A percentile compares a stretch with the other conserved stretches of the same genome.
These are phyloP conservation scores for Nycticorax nycticorax DNA, from an alignment of 2,113 vertebrate genomes.

Conservation along the genomic window DNA sequence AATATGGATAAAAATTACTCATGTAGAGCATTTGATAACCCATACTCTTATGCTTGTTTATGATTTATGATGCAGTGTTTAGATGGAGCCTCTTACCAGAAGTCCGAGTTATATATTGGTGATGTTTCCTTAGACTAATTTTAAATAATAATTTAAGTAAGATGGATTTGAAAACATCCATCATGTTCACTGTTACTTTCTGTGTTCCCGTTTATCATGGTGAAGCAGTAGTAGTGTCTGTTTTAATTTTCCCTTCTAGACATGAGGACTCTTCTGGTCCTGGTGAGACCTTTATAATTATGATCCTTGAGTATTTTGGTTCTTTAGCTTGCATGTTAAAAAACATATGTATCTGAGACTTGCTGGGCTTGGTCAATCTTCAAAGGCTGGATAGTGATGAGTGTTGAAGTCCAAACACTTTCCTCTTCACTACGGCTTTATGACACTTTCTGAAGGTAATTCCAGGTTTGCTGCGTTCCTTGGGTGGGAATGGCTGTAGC, in stretches of 20 bases:
- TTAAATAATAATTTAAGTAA: background rate
- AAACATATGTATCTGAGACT: background rate
- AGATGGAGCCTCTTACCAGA: background rate
- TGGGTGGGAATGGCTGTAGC: background rate
- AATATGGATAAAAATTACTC: background rate
- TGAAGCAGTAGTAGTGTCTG: background rate
- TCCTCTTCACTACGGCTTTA: background rate
- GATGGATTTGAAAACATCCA: background rate
- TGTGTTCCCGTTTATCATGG: accelerated
- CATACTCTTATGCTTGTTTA: background rate
- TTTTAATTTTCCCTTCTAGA: background rate
- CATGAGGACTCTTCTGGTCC: background rate
- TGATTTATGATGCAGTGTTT: background rate
- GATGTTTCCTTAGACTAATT: background rate
- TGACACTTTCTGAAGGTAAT: background rate
- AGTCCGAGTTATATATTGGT: background rate
- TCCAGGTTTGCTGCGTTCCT: background rate
- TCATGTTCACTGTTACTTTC: background rate
- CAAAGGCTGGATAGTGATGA: background rate
- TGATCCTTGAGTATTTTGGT: background rate
- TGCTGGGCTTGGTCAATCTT: background rate
- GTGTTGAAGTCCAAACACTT: background rate
- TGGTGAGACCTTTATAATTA: background rate
- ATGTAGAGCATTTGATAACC: background rate
- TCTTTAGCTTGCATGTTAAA: background rate